These are phyloP conservation scores for Drosophila falleni DNA, from an alignment of 2,888 invertebrate genomes.

Conservation along the genomic window DNA sequence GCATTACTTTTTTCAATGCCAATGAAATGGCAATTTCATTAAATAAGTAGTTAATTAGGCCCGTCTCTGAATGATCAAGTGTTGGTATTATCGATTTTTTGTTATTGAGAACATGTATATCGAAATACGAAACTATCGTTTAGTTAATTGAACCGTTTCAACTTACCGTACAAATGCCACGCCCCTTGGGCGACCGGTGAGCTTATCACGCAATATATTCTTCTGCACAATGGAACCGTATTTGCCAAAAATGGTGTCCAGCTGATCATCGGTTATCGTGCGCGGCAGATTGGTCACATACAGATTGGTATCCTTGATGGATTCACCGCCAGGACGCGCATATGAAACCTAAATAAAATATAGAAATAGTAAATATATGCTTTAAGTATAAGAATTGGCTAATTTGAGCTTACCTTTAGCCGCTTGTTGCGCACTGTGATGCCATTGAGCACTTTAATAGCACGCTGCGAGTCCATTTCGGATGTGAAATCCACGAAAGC, in stretches of 20 bases:
- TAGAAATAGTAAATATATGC: neutral
- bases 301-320: conserved; percentile 96
- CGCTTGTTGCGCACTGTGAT: conserved; percentile 95
- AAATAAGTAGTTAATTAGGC: no score
- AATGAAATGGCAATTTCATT: no score
- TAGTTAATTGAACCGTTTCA: neutral
- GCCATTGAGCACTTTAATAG: conserved; percentile 95
- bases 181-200: conserved; percentile 94
- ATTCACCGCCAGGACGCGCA: conserved; percentile 95
- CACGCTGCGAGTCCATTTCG: conserved; percentile 93
- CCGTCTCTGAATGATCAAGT: no score
- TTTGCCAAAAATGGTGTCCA: conserved; percentile 94
- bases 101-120: neutral
- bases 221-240: conserved; percentile 97
- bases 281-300: conserved; percentile 97
- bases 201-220: conserved; percentile 95
- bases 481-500: conserved; percentile 97
- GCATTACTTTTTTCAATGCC: no score
- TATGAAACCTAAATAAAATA: conserved; percentile 90
- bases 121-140: neutral
- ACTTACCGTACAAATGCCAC: conserved; percentile 95
- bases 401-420: conserved; percentile 89
- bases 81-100: no score
- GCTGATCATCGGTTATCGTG: conserved; percentile 92
- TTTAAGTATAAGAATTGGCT: neutral